Conservation (phyloP, 2,797 vertebrate species). For the Falco peregrinus region DNA sequence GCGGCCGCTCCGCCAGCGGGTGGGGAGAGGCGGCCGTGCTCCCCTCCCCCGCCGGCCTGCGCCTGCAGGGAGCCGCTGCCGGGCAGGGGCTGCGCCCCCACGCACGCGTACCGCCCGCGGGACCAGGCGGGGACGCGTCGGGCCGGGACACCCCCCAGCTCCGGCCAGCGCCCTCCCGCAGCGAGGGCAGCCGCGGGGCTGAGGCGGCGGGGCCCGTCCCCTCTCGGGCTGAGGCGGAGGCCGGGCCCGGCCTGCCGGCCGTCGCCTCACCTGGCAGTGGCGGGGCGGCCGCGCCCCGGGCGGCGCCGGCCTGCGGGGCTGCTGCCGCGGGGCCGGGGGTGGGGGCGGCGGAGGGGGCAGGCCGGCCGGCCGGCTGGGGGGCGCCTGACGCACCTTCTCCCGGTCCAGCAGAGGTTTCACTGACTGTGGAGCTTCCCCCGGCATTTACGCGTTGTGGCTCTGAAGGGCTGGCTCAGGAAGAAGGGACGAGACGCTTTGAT, state of each 20-base stretch:
- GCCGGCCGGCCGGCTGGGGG: neutral
- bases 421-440: neutral
- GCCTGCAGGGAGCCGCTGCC: no score
- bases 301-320: no score
- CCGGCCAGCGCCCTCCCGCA: neutral
- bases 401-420: neutral
- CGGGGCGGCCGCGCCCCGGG: neutral
- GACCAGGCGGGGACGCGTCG: no score
- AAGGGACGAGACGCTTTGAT: neutral
- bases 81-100: neutral
- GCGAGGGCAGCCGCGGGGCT: neutral
- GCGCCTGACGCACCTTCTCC: neutral
- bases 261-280: neutral
- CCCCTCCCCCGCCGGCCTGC: no score
- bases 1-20: neutral
- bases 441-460: neutral
- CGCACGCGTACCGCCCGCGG: neutral
- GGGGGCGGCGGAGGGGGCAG: no score
- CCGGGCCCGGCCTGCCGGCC: neutral
- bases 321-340: no score
- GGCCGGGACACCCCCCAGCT: neutral
- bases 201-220: no score
- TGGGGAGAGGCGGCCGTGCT: no score
- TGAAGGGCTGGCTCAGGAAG: neutral
- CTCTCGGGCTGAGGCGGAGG: no score